Evolutionary conservation across 2,113 vertebrate genomes (phyloP).

Genomic region (Scophthalmus maximus): DNA sequence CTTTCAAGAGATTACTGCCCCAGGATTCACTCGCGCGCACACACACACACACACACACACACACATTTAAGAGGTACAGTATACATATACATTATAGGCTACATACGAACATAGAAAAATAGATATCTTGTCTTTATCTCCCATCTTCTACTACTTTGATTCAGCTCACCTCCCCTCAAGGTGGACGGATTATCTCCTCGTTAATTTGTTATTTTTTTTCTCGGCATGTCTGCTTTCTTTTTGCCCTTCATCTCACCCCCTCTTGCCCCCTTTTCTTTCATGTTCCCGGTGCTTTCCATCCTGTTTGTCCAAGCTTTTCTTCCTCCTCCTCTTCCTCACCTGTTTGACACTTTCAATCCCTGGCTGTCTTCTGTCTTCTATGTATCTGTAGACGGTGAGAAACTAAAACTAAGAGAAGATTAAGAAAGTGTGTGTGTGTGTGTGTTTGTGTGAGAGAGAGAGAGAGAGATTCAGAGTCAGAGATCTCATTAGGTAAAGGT

Average conservation of each 20-base stretch:
- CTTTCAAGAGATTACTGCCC: constrained; percentile 21
- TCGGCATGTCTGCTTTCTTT: constrained; percentile 13
- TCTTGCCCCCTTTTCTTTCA: constrained; percentile 32
- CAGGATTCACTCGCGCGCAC: too few relatives aligned
- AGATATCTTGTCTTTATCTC: constrained; percentile 21
- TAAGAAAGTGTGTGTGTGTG: constrained; percentile 4
- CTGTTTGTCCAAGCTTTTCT: constrained; percentile 37
- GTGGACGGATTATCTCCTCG: constrained; percentile 9
- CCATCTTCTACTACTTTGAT: constrained; percentile 22
- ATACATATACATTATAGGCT: background rate
- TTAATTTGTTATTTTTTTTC: constrained; percentile 11
- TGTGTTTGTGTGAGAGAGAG: background rate
- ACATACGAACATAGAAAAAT: constrained; percentile 5
- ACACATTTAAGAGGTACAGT: constrained; percentile 9
- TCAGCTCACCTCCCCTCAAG: constrained; percentile 39
- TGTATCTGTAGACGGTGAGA: too few relatives aligned
- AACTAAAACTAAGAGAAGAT: constrained; percentile 20
- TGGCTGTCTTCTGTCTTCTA: background rate
- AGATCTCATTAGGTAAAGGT: constrained; percentile 65
- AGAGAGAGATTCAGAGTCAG: too few relatives aligned
- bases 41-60: too few relatives aligned
- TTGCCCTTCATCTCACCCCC: constrained; percentile 37
- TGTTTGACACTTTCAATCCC: constrained; percentile 41
- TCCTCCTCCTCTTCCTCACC: constrained; percentile 23
- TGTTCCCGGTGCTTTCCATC: constrained; percentile 61